Evolutionary conservation across 2,888 invertebrate species (phyloP), one percentile per base, ranked within the genome.

Genomic region (Trissonchulus latispiculum): DNA sequence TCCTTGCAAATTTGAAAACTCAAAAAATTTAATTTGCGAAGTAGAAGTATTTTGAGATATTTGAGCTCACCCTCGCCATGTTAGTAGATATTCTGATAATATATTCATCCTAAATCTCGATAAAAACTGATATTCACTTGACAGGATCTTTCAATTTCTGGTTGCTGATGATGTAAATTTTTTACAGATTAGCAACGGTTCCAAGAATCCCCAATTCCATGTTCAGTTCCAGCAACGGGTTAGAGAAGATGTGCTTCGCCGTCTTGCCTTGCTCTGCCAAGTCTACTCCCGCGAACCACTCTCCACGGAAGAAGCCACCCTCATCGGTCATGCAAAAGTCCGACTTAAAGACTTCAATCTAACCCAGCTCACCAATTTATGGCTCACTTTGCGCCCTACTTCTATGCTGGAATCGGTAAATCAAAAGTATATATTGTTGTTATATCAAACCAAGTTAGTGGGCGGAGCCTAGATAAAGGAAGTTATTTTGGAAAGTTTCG

Each of bases 211-310:
- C 8, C 69, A 31, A 36, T 74, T 74, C 36, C 72, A 74, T 67
- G 74, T 72, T 15, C 23, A 37, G 31, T 74, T 74, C 62, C 29
- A 68, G 33, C 74, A 74, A 61, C 37, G 72, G n/a, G 74, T 74
- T 1, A 8, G 61, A 15, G 33, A 62, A 23, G 28, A 18, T 15
- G 74, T 48, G 36, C 29, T 74, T 8, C 18, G 59, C n/a, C 29
- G 36, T 32, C 8, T 74, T 35, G 74, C 74, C 3, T 48, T 72
- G 59, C 68, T 72, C 68, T 74, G 74, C 36, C 74, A 74, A 48
- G 15, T 74, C 15, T 74, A 67, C 61, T 2, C 36, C 28, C 72
- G 62, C 8, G 29, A 35, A 32, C 8, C 31, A 8, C 35, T 2
- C 36, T n/a, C 8, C 35, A 3, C 3, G 8, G n/a, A 33, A n/a